phyloP scores from a whole-genome alignment of 2,113 vertebrate species.

The Aepyceros melampus region DNA sequence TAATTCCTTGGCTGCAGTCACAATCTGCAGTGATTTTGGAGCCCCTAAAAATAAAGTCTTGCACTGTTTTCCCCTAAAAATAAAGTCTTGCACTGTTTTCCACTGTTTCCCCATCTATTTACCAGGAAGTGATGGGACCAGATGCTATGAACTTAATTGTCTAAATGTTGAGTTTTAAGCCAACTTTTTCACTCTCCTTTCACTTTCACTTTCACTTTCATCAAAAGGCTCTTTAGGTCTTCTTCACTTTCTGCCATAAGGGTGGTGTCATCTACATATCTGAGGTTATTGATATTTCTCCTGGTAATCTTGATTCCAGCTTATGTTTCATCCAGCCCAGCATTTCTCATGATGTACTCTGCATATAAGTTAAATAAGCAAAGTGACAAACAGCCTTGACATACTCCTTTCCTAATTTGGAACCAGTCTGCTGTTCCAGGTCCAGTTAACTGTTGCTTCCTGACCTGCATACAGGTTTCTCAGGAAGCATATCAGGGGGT shows the following conservation, averaged over 20 bases:
- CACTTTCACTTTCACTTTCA: not conserved
- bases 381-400: not conserved
- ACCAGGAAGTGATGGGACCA: not conserved
- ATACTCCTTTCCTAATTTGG: not conserved
- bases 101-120: not conserved
- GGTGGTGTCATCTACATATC: not conserved
- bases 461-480: not conserved
- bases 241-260: not conserved
- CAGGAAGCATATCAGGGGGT: not conserved
- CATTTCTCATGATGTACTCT: not conserved
- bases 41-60: not conserved
- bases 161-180: not conserved
- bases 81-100: too few relatives aligned
- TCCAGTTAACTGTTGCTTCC: not conserved
- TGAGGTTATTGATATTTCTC: not conserved
- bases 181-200: not conserved
- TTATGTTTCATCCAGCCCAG: not conserved
- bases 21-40: not conserved
- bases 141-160: not conserved
- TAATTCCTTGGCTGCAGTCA: not conserved
- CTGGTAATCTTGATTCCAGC: not conserved
- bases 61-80: too few relatives aligned
- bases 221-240: not conserved
- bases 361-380: not conserved
- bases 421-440: not conserved